phyloP scores from a whole-genome alignment of 2,888 invertebrate species.

The Shargacucullia verbasci region DNA sequence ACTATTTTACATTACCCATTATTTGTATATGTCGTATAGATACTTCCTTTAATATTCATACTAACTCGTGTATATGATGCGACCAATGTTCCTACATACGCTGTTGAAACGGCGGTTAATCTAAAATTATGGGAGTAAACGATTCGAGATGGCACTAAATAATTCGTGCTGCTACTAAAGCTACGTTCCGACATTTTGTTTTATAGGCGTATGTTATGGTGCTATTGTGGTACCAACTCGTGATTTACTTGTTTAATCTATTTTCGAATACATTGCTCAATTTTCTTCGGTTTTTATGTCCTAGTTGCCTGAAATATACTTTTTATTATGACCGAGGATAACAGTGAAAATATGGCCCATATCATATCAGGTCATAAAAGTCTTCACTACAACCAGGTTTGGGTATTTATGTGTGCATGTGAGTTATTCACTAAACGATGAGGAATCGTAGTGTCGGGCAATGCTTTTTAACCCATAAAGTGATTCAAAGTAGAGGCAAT shows the following conservation, averaged over 20 bases:
- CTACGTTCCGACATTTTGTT: constrained; percentile 26
- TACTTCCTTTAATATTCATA: no score
- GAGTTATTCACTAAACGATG: no score
- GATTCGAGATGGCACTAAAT: constrained; percentile 32
- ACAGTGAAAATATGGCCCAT: background rate
- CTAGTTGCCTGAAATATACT: constrained; percentile 4
- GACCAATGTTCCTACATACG: background rate
- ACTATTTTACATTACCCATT: no score
- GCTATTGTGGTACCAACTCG: constrained; percentile 3
- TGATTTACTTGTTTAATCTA: constrained; percentile 30
- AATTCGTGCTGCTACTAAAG: constrained; percentile 38
- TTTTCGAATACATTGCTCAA: constrained; percentile 32
- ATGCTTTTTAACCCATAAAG: no score
- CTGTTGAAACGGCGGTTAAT: constrained; percentile 5
- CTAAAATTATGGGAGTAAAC: constrained; percentile 23
- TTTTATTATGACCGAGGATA: background rate
- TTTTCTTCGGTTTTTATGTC: constrained; percentile 14
- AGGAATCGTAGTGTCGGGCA: no score
- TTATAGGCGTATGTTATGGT: constrained; percentile 26
- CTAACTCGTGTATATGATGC: no score
- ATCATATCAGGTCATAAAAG: background rate
- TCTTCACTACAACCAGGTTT: no score
- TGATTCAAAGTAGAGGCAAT: no score
- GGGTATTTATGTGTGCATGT: no score
- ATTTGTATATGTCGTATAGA: no score